Evolutionary conservation across 2,888 invertebrate species (phyloP).

Genomic region (Aporophyla lueneburgensis): DNA sequence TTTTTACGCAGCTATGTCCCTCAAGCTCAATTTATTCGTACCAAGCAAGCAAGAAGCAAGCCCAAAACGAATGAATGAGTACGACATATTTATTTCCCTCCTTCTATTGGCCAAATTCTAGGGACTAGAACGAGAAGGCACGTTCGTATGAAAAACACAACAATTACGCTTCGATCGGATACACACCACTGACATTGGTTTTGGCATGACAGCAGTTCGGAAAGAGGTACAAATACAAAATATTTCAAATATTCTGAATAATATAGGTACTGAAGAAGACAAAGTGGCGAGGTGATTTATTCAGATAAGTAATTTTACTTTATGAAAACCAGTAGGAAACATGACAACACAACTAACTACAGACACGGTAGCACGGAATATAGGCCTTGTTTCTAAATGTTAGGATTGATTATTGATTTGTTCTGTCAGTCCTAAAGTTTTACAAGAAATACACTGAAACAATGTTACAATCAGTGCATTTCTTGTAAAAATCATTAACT

Average conservation of each 20-base stretch:
- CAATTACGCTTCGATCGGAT: constrained; percentile 72
- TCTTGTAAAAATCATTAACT: background rate
- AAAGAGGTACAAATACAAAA: background rate
- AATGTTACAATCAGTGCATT: no score
- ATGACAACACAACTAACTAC: background rate
- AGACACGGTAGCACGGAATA: background rate
- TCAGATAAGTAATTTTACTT: background rate
- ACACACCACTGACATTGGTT: constrained; percentile 41
- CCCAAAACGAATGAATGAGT: constrained; percentile 75
- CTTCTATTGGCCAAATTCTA: constrained; percentile 67
- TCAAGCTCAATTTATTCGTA: constrained; percentile 63
- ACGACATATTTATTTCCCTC: constrained; percentile 71
- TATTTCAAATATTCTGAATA: background rate
- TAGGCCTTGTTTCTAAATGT: background rate
- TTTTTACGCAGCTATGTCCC: constrained; percentile 66
- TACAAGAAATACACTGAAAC: no score
- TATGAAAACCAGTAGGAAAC: background rate
- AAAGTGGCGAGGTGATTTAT: background rate
- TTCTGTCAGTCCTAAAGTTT: no score
- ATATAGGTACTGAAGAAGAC: background rate
- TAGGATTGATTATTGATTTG: background rate
- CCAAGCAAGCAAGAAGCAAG: constrained; percentile 61
- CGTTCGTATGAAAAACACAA: constrained; percentile 73
- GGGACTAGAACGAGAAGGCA: constrained; percentile 74
- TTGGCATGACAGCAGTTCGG: background rate